Base-by-base conservation (phyloP, 2,888 invertebrate species). In the Aporophyla nigra region DNA sequence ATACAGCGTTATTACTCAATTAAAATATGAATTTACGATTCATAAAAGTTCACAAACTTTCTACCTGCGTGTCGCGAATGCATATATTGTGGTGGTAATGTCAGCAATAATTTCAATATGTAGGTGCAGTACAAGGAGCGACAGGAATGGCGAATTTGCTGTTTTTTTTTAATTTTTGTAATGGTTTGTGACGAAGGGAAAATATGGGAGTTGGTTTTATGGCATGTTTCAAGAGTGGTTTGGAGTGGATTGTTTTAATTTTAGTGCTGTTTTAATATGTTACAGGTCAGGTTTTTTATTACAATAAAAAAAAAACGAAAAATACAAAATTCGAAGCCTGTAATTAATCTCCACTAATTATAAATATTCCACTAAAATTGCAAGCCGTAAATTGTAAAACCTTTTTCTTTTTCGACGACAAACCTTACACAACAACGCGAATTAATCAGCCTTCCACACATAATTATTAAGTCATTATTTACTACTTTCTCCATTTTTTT, bases 31-130 rank as follows among this genome's bases (percentile, higher is more conserved):
- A 88, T 85, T 86, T 87, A 87, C 83, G 86, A 86, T 87, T 87
- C 85, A 88, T 88, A 86, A 88, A 88, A 88, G 81, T 88, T 88
- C 86, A 87, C 75, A 85, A 86, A 88, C 68, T 87, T 88, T 88
- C 86, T 87, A 85, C 85, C 86, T 90, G 82, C 89, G 85, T 87
- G 89, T 81, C 85, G 82, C 82, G 83, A 87, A 82, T 84, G 88
- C 87, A 87, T 89, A 87, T 87, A 90, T 88, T 90, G 87, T 87
- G 80, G 65, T 73, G 58, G 78, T 73, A 76, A 80, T 82, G 85
- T 84, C 82, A 79, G 87, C 83, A 85, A 86, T 89, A 86, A 89
- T 80, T 89, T 90, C 86, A 78, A 86, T 86, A 88, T 83, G 87
- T 83, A 86, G 87, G 89, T 86, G 87, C 71, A 87, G 88, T 78